phyloP scores from a whole-genome alignment of 2,888 invertebrate genomes.

The Machimus rusticus region DNA sequence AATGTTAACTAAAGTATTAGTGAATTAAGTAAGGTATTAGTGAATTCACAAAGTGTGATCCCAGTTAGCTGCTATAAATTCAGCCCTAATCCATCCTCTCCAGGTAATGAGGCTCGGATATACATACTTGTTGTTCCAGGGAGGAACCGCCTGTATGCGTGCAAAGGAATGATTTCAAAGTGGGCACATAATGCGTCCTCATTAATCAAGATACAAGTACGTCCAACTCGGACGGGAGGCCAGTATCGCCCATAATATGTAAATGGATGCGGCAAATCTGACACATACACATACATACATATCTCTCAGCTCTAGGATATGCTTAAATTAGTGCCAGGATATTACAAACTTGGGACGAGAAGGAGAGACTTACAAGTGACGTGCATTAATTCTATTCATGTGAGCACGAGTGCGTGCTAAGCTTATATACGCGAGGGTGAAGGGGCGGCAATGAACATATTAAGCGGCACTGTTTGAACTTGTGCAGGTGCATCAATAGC shows the following conservation, averaged over 20 bases:
- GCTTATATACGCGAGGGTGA: not conserved
- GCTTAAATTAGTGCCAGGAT: slow-evolving; percentile 48
- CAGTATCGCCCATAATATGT: slow-evolving; percentile 42
- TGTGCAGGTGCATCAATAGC: slow-evolving; percentile 7
- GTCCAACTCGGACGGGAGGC: slow-evolving; percentile 12
- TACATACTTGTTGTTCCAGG: slow-evolving; percentile 28
- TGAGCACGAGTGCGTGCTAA: not conserved
- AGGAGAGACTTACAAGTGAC: slow-evolving; percentile 43
- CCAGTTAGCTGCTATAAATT: slow-evolving; percentile 29
- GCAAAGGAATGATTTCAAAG: slow-evolving; percentile 45
- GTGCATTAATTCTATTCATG: slow-evolving; percentile 46
- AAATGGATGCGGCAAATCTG: slow-evolving; percentile 48
- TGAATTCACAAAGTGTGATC: slow-evolving; percentile 14
- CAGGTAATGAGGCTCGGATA: slow-evolving; percentile 32
- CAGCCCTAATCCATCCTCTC: slow-evolving; percentile 35
- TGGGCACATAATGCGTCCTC: slow-evolving; percentile 46
- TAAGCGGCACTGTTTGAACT: not conserved
- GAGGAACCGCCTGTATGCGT: slow-evolving; percentile 32
- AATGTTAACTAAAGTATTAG: not conserved
- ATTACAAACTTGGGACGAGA: slow-evolving; percentile 41
- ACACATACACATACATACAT: too few species aligned
- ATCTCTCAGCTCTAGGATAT: slow-evolving; percentile 46
- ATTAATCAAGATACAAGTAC: slow-evolving; percentile 46
- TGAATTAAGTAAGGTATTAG: not conserved
- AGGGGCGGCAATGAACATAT: not conserved